A percentile compares a stretch with the other conserved stretches of the same genome.
Evolutionary conservation across 1,140 invertebrate species (phyloP).

Genomic region (Megathymus violae): DNA sequence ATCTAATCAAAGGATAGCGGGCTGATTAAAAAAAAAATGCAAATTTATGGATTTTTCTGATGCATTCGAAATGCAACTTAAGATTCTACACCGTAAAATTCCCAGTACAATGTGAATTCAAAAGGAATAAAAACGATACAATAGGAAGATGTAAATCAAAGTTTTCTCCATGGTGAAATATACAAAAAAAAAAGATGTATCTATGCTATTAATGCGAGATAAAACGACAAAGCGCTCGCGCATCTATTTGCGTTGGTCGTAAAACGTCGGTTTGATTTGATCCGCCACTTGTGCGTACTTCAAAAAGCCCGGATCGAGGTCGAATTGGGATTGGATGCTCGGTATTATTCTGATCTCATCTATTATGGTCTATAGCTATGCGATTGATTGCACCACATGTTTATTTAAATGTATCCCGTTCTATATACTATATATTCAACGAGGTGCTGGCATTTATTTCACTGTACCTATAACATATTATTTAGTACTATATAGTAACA

Average conservation of each 20-base stretch:
- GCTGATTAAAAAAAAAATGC: background rate
- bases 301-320: slow-evolving; percentile 52
- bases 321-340: slow-evolving; percentile 41
- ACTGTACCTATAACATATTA: too few relatives aligned
- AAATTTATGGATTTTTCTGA: background rate
- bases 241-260: slow-evolving; percentile 58
- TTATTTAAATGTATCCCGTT: slow-evolving; percentile 22
- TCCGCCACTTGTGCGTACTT: slow-evolving; percentile 50
- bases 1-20: background rate
- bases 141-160: background rate
- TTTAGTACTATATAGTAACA: too few relatives aligned
- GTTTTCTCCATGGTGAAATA: background rate
- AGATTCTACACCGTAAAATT: background rate
- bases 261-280: slow-evolving; percentile 56
- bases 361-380: slow-evolving; percentile 29
- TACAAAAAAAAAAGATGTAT: background rate
- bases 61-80: background rate
- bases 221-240: slow-evolving; percentile 46
- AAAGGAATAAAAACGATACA: background rate
- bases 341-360: slow-evolving; percentile 35
- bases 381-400: slow-evolving; percentile 15
- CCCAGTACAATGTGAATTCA: background rate
- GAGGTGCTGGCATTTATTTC: too few relatives aligned
- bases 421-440: background rate
- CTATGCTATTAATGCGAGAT: background rate